Evolutionary conservation across 2,797 vertebrate genomes (phyloP).

Genomic region (Pteropus rufus): DNA sequence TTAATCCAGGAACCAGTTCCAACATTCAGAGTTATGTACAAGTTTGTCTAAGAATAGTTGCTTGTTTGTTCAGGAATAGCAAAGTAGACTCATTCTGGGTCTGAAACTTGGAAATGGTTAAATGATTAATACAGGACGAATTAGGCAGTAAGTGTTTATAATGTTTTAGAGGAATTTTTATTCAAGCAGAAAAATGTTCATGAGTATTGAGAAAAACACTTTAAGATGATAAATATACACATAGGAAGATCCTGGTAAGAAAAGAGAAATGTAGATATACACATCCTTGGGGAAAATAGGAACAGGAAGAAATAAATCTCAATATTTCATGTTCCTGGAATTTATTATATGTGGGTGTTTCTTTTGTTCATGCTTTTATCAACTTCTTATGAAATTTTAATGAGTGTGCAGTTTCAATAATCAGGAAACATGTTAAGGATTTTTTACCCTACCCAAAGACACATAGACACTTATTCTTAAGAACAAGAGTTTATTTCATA

Average conservation of each 20-base stretch:
- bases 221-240: neutral
- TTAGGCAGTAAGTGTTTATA: neutral
- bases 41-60: neutral
- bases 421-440: neutral
- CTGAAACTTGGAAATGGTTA: neutral
- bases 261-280: neutral
- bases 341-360: neutral
- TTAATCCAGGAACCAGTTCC: neutral
- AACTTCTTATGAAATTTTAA: neutral
- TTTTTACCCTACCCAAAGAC: neutral
- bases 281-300: neutral
- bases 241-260: neutral
- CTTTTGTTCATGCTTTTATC: neutral
- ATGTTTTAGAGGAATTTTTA: neutral
- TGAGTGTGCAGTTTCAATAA: neutral
- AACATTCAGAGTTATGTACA: neutral
- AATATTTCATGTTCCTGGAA: neutral
- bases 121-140: neutral
- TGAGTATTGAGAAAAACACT: neutral
- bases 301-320: neutral
- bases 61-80: neutral
- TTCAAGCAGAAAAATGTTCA: neutral
- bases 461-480: neutral
- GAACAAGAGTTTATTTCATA: constrained; percentile 74
- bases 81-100: neutral